Conservation (phyloP, 2,797 vertebrate species). For the Darevskia nairensis region DNA sequence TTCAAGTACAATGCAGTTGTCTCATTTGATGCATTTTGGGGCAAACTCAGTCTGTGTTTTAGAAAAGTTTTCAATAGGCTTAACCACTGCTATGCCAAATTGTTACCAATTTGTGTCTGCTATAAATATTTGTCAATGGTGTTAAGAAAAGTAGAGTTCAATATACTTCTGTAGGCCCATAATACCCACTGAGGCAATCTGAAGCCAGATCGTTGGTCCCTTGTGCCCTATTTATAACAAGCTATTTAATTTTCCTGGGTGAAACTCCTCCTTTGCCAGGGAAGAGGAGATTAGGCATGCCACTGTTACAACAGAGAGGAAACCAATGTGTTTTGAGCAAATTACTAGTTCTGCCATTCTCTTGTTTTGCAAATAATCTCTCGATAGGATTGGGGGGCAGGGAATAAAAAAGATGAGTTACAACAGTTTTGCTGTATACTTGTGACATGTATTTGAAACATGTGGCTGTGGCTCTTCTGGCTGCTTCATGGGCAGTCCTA, state of each 20-base stretch:
- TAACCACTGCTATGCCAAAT: neutral
- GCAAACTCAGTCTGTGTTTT: neutral
- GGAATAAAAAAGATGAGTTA: slow-evolving; percentile 51
- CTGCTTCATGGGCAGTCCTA: slow-evolving; percentile 21
- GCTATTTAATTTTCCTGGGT: neutral
- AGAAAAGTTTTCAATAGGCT: neutral
- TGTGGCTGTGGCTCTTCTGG: slow-evolving; percentile 33
- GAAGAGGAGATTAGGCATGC: accelerated
- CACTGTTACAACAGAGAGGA: neutral
- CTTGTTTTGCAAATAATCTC: slow-evolving; percentile 22
- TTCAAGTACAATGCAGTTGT: neutral
- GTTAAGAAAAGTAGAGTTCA: neutral
- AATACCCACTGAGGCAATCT: neutral
- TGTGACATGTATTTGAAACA: slow-evolving; percentile 56
- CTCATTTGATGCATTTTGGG: neutral
- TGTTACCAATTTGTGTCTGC: neutral
- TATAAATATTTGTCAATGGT: neutral
- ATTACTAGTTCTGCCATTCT: neutral
- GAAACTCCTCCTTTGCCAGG: neutral
- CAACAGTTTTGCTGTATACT: slow-evolving; percentile 48
- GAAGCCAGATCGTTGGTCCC: neutral
- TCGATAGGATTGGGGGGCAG: slow-evolving; percentile 33
- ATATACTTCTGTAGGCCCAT: neutral
- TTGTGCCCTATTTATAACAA: neutral
- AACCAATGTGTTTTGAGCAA: neutral